Percentiles rank a stretch among this genome's conserved stretches.
Evolutionary conservation across 2,888 invertebrate genomes (phyloP).

Genomic region (Iselma pallidipennis): DNA sequence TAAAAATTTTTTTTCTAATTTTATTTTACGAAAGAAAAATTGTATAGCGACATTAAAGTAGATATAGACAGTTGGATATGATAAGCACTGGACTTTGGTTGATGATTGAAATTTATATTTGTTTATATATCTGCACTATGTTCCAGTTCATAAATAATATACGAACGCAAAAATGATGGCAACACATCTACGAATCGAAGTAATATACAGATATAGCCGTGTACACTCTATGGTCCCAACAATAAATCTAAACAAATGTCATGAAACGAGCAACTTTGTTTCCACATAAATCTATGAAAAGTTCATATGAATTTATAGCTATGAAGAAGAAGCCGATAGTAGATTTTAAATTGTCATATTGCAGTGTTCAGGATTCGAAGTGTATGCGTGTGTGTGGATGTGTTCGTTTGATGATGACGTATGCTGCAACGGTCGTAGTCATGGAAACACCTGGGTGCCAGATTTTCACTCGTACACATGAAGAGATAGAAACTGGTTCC

Average conservation of each 20-base stretch:
- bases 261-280: slow-evolving; percentile 40
- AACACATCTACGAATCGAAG: slow-evolving; percentile 12
- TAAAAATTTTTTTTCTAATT: too few relatives aligned
- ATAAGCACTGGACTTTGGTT: background rate
- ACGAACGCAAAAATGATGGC: slow-evolving; percentile 21
- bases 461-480: slow-evolving; percentile 1
- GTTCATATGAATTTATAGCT: slow-evolving; percentile 46
- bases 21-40: too few relatives aligned
- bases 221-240: slow-evolving; percentile 22
- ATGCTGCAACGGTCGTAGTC: slow-evolving; percentile 35
- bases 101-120: background rate
- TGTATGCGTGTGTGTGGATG: background rate
- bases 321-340: slow-evolving; percentile 41
- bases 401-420: slow-evolving; percentile 35
- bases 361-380: slow-evolving; percentile 30
- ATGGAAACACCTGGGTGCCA: slow-evolving; percentile 31
- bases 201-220: slow-evolving; percentile 21
- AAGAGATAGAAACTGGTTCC: slow-evolving; percentile 26
- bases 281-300: slow-evolving; percentile 44
- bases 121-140: background rate
- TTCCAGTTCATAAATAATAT: slow-evolving; percentile 14
- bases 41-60: too few relatives aligned
- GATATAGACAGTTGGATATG: too few relatives aligned
- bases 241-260: slow-evolving; percentile 49
- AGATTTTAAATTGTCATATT: slow-evolving; percentile 47